A percentile compares a stretch with the other conserved stretches of the same genome.
Conservation (phyloP, 2,113 vertebrate species). For the human region DNA sequence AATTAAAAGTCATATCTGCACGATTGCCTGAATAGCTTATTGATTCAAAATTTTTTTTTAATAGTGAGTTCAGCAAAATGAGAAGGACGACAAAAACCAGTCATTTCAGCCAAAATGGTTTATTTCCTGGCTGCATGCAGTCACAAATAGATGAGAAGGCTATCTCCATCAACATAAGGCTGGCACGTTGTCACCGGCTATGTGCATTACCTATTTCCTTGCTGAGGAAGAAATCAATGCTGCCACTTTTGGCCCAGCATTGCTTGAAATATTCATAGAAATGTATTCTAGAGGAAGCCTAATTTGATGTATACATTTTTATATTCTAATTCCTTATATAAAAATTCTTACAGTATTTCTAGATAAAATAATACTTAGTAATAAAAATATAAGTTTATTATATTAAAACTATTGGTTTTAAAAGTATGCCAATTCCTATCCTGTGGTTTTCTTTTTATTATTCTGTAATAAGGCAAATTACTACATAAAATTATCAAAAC, state of each 20-base stretch:
- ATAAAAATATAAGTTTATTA: background rate
- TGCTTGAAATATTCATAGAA: slow-evolving; percentile 27
- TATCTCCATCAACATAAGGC: background rate
- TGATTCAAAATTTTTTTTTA: slow-evolving; percentile 60
- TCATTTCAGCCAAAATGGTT: slow-evolving; percentile 47
- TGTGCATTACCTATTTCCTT: background rate
- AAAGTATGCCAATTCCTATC: background rate
- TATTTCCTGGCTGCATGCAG: background rate
- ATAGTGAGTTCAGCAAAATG: slow-evolving; percentile 72
- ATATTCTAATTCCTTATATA: slow-evolving; percentile 12
- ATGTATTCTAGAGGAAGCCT: background rate
- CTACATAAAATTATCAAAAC: background rate
- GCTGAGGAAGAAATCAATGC: background rate
- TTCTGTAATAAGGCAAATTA: background rate
- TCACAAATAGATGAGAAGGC: background rate
- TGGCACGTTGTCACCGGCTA: background rate
- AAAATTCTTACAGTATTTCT: background rate
- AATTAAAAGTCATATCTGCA: slow-evolving; percentile 67
- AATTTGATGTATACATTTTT: background rate
- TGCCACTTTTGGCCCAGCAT: background rate
- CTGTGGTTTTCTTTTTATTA: background rate
- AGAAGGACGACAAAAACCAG: slow-evolving; percentile 56
- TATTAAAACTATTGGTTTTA: background rate
- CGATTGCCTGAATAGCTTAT: slow-evolving; percentile 73
- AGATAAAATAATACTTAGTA: background rate